Percentiles rank a stretch among this genome's conserved stretches.
Conservation (phyloP, 2,888 invertebrate species). For the Dasysyrphus tricinctus region DNA sequence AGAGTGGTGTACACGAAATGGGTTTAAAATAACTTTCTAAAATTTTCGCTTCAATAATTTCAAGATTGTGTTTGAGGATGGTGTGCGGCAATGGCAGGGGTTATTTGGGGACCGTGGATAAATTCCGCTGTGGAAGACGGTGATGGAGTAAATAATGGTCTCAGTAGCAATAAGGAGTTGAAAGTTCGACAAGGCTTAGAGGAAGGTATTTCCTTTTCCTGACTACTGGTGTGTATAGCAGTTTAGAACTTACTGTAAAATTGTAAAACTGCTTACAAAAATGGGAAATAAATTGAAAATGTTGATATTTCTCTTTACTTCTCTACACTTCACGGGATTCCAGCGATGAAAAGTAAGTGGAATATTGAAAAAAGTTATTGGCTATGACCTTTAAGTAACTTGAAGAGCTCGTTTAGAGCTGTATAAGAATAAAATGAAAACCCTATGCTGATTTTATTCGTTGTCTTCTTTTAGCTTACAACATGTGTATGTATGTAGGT, state of each 20-base stretch:
- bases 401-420: neutral
- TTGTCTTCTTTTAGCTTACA: neutral
- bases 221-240: conserved; percentile 41
- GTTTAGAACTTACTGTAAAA: neutral
- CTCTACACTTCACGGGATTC: neutral
- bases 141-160: conserved; percentile 48
- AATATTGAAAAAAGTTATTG: conserved; percentile 11
- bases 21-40: conserved; percentile 69
- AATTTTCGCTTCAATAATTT: conserved; percentile 69
- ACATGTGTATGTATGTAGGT: neutral
- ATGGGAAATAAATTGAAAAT: conserved; percentile 37
- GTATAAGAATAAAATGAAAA: neutral
- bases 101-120: conserved; percentile 10
- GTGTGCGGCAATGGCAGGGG: neutral
- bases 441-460: neutral
- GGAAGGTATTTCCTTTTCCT: conserved; percentile 60
- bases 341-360: neutral
- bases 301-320: conserved; percentile 25
- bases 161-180: conserved; percentile 36
- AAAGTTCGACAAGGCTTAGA: conserved; percentile 54
- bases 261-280: conserved; percentile 23
- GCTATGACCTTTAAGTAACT: neutral
- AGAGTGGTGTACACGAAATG: conserved; percentile 50
- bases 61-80: conserved; percentile 39
- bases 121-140: conserved; percentile 34